Evolutionary conservation across 2,888 invertebrate species (phyloP).

Genomic region (Azorinus chamasolen): DNA sequence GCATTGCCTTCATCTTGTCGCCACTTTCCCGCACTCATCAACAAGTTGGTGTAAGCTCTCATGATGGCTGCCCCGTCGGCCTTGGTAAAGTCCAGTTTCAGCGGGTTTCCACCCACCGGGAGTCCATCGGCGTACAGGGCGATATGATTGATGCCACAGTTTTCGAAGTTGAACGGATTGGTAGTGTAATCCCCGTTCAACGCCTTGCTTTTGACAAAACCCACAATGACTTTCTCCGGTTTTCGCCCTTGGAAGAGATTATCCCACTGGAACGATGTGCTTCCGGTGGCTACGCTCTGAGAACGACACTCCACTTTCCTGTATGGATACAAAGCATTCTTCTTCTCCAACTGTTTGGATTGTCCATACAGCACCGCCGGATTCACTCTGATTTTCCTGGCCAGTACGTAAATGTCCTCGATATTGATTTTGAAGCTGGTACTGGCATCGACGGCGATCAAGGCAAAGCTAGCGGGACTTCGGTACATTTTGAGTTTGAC

Average conservation of each 20-base stretch:
- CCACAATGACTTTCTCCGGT: too few species aligned
- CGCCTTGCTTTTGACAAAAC: slow-evolving; percentile 35
- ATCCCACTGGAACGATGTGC: background rate
- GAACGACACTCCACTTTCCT: slow-evolving; percentile 26
- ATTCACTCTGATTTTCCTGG: slow-evolving; percentile 37
- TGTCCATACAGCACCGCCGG: slow-evolving; percentile 50
- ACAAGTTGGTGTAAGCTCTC: slow-evolving; percentile 36
- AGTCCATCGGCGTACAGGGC: slow-evolving; percentile 42
- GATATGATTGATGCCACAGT: slow-evolving; percentile 34
- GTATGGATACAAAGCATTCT: slow-evolving; percentile 38
- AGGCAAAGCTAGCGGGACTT: slow-evolving; percentile 36
- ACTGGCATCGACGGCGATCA: too few species aligned
- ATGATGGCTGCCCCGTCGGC: slow-evolving; percentile 16
- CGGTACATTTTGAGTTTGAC: slow-evolving; percentile 54
- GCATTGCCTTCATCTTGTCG: slow-evolving; percentile 34
- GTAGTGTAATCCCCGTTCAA: slow-evolving; percentile 31
- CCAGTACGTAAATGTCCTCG: slow-evolving; percentile 32
- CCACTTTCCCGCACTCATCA: slow-evolving; percentile 36
- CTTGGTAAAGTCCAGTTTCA: slow-evolving; percentile 22
- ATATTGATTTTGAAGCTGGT: slow-evolving; percentile 25
- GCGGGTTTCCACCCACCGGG: slow-evolving; percentile 24
- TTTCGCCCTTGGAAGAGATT: slow-evolving; percentile 31
- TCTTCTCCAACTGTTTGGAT: slow-evolving; percentile 27
- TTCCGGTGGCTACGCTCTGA: background rate
- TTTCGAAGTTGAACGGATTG: slow-evolving; percentile 49